phyloP scores from a whole-genome alignment of 1,140 invertebrate genomes.

The Antheraea pernyi region DNA sequence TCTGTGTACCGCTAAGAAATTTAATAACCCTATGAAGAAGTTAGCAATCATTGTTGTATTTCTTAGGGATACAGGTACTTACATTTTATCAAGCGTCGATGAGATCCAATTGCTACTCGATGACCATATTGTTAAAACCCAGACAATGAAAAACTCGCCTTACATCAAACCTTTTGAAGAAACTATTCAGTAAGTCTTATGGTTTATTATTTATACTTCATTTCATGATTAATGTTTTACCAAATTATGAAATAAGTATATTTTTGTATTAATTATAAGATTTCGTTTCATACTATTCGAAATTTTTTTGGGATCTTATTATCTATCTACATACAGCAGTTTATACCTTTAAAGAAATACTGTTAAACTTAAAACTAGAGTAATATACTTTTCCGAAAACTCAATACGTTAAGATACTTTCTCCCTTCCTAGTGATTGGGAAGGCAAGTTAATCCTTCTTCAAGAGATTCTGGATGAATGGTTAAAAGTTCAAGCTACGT shows the following conservation, averaged over 20 bases:
- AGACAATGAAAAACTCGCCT: constrained; percentile 98
- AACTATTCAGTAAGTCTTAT: constrained; percentile 83
- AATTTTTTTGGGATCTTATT: too few species aligned
- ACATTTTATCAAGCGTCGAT: constrained; percentile 94
- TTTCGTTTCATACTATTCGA: too few species aligned
- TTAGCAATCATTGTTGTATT: constrained; percentile 8
- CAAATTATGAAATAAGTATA: too few species aligned
- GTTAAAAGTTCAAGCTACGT: constrained; percentile 96
- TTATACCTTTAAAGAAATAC: too few species aligned
- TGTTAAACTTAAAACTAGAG: too few species aligned
- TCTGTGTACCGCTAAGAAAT: too few species aligned
- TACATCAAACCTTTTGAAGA: constrained; percentile 97
- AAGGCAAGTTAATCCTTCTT: constrained; percentile 86
- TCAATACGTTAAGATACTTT: not conserved
- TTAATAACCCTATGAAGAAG: not conserved
- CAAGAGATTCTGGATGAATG: constrained; percentile 98
- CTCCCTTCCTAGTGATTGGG: constrained; percentile 83
- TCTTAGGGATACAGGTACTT: constrained; percentile 92
- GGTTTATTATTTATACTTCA: not conserved
- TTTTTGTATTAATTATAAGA: too few species aligned
- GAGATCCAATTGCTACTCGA: constrained; percentile 97
- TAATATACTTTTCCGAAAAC: too few species aligned
- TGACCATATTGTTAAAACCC: constrained; percentile 97
- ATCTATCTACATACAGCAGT: too few species aligned
- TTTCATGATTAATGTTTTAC: too few species aligned